A percentile compares a stretch with the other conserved stretches of the same genome.
Conservation (phyloP, 2,888 invertebrate genomes). For the Cephus nigrinus region DNA sequence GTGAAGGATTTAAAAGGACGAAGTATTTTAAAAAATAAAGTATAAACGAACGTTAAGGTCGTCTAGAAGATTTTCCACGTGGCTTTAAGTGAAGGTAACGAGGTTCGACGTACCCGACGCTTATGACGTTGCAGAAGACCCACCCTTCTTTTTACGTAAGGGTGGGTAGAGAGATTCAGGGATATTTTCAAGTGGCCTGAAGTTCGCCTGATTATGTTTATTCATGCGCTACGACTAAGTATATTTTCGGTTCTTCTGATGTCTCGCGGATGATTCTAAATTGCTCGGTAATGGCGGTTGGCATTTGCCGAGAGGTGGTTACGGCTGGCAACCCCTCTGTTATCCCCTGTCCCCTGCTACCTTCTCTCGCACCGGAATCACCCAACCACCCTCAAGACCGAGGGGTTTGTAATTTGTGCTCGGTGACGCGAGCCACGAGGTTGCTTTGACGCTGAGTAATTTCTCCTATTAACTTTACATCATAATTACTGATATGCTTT, state of each 20-base stretch:
- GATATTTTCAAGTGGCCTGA: constrained; percentile 42
- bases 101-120: constrained; percentile 1
- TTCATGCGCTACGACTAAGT: constrained; percentile 44
- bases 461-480: constrained; percentile 45
- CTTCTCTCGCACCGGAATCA: constrained; percentile 14
- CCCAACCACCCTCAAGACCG: constrained; percentile 20
- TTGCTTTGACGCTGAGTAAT: constrained; percentile 46
- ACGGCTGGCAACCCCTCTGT: constrained; percentile 18
- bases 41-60: neutral
- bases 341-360: constrained; percentile 1
- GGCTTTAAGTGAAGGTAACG: neutral
- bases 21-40: neutral
- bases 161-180: constrained; percentile 30
- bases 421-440: constrained; percentile 45
- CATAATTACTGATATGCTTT: constrained; percentile 43
- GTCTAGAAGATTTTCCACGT: neutral
- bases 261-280: constrained; percentile 52
- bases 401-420: constrained; percentile 50
- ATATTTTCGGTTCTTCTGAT: constrained; percentile 54
- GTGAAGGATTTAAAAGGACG: too few relatives aligned
- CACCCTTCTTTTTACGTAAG: constrained; percentile 41
- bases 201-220: constrained; percentile 52
- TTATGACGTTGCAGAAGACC: constrained; percentile 1
- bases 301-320: constrained; percentile 34
- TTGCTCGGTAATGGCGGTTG: constrained; percentile 51